A percentile compares a stretch with the other conserved stretches of the same genome.
These are phyloP conservation scores for Volucella inflata DNA, from an alignment of 2,888 invertebrate genomes.

Conservation along the genomic window DNA sequence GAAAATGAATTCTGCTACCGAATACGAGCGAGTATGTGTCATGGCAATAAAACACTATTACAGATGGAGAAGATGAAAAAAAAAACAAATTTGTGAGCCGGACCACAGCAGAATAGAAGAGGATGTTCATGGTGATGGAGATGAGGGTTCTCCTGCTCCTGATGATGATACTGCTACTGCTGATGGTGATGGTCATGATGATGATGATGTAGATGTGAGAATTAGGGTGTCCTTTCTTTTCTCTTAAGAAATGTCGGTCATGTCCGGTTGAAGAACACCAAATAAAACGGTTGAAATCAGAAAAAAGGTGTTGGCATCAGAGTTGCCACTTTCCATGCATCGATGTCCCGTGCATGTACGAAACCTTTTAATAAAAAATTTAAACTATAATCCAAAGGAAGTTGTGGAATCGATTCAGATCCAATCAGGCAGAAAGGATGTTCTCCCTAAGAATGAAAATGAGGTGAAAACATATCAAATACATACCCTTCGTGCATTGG, in stretches of 20 bases:
- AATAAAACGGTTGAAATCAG: not conserved
- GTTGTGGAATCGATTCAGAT: no score
- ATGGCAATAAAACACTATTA: conserved; percentile 50
- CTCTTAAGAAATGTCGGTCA: conserved; percentile 48
- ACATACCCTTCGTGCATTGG: no score
- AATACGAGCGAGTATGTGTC: conserved; percentile 6
- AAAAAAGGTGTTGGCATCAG: no score
- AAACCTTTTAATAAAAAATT: no score
- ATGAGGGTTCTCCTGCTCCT: no score
- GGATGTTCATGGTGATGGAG: no score
- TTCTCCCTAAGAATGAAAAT: conserved; percentile 11
- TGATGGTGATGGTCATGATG: conserved; percentile 39
- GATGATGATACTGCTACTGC: not conserved
- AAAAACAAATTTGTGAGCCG: not conserved
- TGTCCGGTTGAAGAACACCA: conserved; percentile 31
- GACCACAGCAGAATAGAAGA: no score
- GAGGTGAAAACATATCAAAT: not conserved
- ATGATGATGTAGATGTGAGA: conserved; percentile 5
- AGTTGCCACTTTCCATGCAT: no score
- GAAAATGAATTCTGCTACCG: conserved; percentile 38
- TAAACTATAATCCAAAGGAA: no score
- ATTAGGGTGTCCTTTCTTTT: conserved; percentile 1
- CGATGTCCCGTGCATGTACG: no score
- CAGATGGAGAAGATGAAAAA: conserved; percentile 43
- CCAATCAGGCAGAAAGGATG: conserved; percentile 40